Conservation (phyloP, 2,888 invertebrate species). For the Eristalis tenax region DNA sequence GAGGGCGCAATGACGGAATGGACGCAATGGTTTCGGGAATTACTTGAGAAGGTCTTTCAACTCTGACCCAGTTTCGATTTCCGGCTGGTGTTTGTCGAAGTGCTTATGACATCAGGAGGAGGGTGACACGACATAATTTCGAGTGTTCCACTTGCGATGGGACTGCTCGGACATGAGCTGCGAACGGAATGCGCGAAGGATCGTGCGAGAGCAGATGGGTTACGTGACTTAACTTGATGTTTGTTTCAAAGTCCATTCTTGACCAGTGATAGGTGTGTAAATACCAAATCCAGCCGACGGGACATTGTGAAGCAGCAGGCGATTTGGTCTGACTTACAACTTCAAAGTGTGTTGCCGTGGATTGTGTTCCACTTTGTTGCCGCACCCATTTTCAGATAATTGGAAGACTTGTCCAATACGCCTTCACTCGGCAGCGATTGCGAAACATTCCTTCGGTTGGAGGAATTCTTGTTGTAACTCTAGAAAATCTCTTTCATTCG, state of each 20-base stretch:
- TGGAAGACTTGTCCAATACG: no score
- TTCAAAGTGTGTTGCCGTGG: no score
- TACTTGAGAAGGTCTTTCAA: neutral
- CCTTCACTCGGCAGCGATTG: no score
- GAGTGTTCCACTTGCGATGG: neutral
- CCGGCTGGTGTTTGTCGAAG: neutral
- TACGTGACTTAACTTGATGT: neutral
- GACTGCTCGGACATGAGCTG: neutral
- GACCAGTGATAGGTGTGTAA: no score
- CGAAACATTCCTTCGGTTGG: no score
- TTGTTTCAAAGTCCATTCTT: neutral
- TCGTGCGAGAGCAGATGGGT: neutral
- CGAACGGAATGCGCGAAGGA: neutral
- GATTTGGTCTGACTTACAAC: no score
- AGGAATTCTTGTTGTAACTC: no score
- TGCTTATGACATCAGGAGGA: neutral
- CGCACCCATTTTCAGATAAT: no score
- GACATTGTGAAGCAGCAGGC: no score
- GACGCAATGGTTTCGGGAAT: neutral
- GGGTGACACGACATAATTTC: conserved; percentile 2
- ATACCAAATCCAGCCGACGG: no score
- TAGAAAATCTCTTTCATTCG: no score
- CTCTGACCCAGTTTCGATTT: neutral
- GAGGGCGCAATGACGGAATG: neutral
- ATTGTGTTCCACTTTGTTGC: no score